Conservation (phyloP, 1,140 invertebrate species). For the Drosophila ananassae region DNA sequence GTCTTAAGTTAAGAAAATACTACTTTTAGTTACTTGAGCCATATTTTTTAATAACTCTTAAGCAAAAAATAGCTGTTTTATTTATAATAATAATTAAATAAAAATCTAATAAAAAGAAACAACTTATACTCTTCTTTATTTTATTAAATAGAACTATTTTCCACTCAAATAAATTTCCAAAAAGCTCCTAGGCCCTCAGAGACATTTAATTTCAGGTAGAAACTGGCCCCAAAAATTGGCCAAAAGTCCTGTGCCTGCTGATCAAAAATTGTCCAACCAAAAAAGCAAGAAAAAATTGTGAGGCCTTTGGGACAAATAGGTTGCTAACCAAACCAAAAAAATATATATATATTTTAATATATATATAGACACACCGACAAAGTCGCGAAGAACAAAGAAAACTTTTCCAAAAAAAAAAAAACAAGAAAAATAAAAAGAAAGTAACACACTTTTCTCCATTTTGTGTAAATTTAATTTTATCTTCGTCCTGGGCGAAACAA, state of each 20-base stretch:
- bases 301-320: constrained; percentile 35
- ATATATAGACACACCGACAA: not conserved
- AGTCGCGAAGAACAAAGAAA: constrained; percentile 41
- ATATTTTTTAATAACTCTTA: no score
- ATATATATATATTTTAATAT: constrained; percentile 5
- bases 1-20: no score
- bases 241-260: not conserved
- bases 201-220: constrained; percentile 7
- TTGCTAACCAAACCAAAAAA: constrained; percentile 6
- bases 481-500: constrained; percentile 64
- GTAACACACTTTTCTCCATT: constrained; percentile 35
- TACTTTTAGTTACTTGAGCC: no score
- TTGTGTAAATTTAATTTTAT: constrained; percentile 74
- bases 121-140: no score
- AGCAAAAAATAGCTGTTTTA: no score
- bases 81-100: no score
- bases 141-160: no score
- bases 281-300: constrained; percentile 39
- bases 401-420: constrained; percentile 21
- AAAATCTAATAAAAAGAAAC: no score
- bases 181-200: not conserved
- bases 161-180: not conserved
- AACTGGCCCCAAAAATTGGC: not conserved
- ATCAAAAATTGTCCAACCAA: constrained; percentile 31
- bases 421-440: constrained; percentile 20